Conservation (phyloP, 2,113 vertebrate genomes). For the Cyanoramphus novaezelandiae region DNA sequence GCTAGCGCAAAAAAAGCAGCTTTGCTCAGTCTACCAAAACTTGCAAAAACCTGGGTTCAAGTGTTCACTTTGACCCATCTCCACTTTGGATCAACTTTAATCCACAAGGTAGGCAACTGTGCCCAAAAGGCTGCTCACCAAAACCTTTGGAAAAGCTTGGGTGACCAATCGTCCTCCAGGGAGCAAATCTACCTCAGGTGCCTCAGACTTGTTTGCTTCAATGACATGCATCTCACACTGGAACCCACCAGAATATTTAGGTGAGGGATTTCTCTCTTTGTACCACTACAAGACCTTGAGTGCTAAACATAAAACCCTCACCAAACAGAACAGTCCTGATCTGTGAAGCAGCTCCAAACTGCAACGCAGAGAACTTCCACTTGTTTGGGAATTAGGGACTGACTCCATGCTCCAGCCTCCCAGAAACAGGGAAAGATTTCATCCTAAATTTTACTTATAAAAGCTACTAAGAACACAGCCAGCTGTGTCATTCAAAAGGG, state of each 20-base stretch:
- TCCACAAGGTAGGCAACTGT: not conserved
- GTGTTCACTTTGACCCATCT: not conserved
- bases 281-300: not conserved
- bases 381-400: not conserved
- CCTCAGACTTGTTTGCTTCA: not conserved
- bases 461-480: not conserved
- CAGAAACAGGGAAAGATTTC: not conserved
- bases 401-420: not conserved
- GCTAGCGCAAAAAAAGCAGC: not conserved
- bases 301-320: not conserved
- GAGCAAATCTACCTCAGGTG: accelerated
- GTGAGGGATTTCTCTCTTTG: not conserved
- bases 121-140: not conserved
- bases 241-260: not conserved
- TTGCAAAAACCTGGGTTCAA: not conserved
- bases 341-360: not conserved
- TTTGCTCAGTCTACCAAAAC: not conserved
- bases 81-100: not conserved
- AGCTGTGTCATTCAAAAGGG: not conserved
- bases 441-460: not conserved
- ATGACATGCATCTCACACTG: not conserved
- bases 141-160: not conserved
- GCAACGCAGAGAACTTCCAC: not conserved
- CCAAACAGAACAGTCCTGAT: not conserved
- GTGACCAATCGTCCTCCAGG: not conserved